phyloP scores from a whole-genome alignment of 2,888 invertebrate genomes.

The Alsophila aescularia region DNA sequence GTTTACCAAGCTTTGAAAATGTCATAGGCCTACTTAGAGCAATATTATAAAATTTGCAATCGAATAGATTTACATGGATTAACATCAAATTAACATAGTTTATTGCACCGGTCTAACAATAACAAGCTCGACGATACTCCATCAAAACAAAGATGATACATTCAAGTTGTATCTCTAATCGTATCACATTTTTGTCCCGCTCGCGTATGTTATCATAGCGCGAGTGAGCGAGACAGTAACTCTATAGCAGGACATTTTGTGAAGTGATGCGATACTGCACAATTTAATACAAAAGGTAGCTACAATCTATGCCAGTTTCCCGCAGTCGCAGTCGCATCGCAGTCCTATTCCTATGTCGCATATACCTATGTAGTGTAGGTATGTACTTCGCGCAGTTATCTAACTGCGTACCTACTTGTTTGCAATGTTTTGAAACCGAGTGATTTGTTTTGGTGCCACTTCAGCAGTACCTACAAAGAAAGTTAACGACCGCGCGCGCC shows the following conservation, averaged over 20 bases:
- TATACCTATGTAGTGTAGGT: too few relatives aligned
- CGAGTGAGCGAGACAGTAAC: slow-evolving; percentile 17
- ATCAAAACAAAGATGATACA: neutral
- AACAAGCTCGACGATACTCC: neutral
- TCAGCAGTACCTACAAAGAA: slow-evolving; percentile 11
- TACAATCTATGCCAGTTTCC: neutral
- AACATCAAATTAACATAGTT: slow-evolving; percentile 5
- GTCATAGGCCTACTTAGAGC: too few relatives aligned
- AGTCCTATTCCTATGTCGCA: too few relatives aligned
- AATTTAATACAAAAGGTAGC: neutral
- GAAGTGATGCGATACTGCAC: too few relatives aligned
- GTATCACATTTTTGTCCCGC: slow-evolving; percentile 6
- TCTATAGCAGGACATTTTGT: slow-evolving; percentile 8
- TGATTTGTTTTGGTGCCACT: slow-evolving; percentile 2
- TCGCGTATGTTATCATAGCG: neutral
- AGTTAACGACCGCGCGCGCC: neutral
- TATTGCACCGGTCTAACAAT: slow-evolving; percentile 6
- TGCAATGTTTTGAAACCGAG: neutral
- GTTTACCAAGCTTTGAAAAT: neutral
- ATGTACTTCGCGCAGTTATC: neutral
- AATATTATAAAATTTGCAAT: neutral
- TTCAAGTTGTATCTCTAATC: neutral
- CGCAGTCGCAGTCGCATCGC: slow-evolving; percentile 10
- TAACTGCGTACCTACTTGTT: slow-evolving; percentile 7
- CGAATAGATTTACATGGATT: neutral